Evolutionary conservation across 2,888 invertebrate species (phyloP), one percentile per base, ranked within the genome.

Genomic region (Gari tellinella): DNA sequence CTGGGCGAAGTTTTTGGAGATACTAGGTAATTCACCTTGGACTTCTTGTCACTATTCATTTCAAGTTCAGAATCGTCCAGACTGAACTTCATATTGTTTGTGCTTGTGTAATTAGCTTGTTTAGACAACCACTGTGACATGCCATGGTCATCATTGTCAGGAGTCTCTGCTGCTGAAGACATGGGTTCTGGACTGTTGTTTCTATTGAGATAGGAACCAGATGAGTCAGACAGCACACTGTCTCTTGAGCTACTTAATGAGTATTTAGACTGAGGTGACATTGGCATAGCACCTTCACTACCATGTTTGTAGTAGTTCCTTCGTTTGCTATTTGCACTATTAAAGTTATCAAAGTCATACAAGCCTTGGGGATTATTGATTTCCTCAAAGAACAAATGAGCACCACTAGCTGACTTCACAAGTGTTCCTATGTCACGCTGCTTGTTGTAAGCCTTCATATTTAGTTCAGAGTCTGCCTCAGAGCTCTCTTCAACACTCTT

Each of bases 381-480:
- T 21, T 86, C 85, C 48, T 86, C 80, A 37, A 87, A 73, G 67
- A 82, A 88, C 56, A 90, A 74, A 74, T 87, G 86, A 56, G 84
- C 82, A 60, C 90, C 90, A 84, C 90, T 90, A 26, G 82, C 82
- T 12, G 90, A 90, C 66, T 89, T 90, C 14, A 82, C 66, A 17
- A 90, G 66, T 19, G 83, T 83, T 53, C 63, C 70, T 51, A 60
- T 64, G 26, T 72, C 69, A 14, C 41, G 26, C 19, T 23, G 40
- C 48, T 43, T 51, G 67, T 58, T 58, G 26, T 23, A 56, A 48
- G 68, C 67, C 45, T 64, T 66, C 51, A 69, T 57, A 49, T 64
- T 70, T 49, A 63, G 64, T 25, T 70, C 67, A 49, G 61, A 68
- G 19, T 74, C 73, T 26, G 66, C 68, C 25, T 84, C 84, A 2